Conservation (phyloP, 2,888 invertebrate species). For the Drosophila paracracens region DNA sequence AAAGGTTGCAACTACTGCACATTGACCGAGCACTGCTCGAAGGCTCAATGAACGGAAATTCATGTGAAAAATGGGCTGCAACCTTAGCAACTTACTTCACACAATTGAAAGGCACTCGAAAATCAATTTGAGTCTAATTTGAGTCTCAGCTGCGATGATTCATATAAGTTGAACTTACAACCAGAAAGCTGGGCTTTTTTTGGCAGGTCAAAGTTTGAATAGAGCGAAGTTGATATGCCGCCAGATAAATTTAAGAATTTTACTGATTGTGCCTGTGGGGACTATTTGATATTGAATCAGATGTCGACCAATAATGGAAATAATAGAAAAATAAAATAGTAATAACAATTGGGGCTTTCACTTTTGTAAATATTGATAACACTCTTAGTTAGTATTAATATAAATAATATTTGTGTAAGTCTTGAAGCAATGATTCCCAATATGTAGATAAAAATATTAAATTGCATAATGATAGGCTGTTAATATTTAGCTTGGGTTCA, state of each 20-base stretch:
- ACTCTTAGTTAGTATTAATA: not conserved
- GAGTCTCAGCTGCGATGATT: not conserved
- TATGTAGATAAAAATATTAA: not conserved
- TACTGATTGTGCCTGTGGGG: not conserved
- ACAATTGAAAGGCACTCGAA: slow-evolving; percentile 25
- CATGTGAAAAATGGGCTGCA: slow-evolving; percentile 45
- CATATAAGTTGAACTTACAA: not conserved
- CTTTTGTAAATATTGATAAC: not conserved
- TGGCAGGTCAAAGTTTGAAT: not conserved
- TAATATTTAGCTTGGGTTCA: not conserved
- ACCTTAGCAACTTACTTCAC: slow-evolving; percentile 30
- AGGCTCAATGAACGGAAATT: slow-evolving; percentile 37
- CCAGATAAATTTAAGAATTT: not conserved
- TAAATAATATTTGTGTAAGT: not conserved
- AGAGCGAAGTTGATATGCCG: not conserved
- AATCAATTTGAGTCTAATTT: not conserved
- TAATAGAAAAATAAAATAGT: not conserved
- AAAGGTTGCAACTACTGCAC: slow-evolving; percentile 48
- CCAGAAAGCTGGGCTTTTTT: not conserved
- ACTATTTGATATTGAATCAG: not conserved
- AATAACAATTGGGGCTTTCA: not conserved
- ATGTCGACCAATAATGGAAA: not conserved
- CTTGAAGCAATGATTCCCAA: not conserved
- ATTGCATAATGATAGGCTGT: not conserved
- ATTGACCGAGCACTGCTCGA: slow-evolving; percentile 18